Evolutionary conservation across 2,113 vertebrate genomes (phyloP).

Genomic region (Megaceryle torquata): DNA sequence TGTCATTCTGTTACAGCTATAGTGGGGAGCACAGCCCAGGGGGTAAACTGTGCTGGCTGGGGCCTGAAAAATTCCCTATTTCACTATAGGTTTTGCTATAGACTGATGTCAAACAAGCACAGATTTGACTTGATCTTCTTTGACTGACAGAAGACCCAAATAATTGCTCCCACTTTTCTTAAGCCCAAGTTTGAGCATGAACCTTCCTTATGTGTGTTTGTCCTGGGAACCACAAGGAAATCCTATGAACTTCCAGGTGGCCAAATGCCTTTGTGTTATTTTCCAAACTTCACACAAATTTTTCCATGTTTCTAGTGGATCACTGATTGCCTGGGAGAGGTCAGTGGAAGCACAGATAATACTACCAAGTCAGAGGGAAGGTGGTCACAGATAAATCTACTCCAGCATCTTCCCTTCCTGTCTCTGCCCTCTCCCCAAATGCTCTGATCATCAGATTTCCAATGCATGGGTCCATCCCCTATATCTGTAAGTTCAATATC

Average conservation of each 20-base stretch:
- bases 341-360: not conserved
- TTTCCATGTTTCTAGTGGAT: not conserved
- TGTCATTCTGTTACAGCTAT: not conserved
- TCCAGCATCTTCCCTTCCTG: not conserved
- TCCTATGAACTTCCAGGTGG: not conserved
- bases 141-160: not conserved
- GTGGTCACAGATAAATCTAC: not conserved
- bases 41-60: not conserved
- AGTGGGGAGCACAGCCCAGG: not conserved
- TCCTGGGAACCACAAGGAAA: not conserved
- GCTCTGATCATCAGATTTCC: not conserved
- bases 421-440: not conserved
- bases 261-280: not conserved
- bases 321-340: not conserved
- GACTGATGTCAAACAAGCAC: not conserved
- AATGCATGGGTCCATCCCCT: not conserved
- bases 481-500: not conserved
- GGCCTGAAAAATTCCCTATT: not conserved
- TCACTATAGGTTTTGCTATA: not conserved
- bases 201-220: fast-evolving
- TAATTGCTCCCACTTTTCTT: not conserved
- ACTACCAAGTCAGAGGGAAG: not conserved
- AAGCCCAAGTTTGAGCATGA: not conserved
- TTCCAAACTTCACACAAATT: not conserved
- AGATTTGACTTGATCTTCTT: not conserved